Conservation (phyloP, 1,140 invertebrate genomes). For the Drosophila nebulosa region DNA sequence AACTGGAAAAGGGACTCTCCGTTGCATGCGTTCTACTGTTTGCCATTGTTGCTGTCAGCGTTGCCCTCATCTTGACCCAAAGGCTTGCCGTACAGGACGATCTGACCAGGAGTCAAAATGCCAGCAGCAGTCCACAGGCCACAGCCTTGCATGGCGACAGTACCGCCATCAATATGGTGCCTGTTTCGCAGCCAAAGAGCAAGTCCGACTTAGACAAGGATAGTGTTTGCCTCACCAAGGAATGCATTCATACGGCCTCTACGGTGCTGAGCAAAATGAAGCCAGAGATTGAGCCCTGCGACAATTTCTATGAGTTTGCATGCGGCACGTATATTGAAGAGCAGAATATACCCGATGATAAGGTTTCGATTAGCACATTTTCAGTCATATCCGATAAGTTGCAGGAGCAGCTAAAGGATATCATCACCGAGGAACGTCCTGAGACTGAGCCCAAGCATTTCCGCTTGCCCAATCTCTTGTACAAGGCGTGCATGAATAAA, state of each 20-base stretch:
- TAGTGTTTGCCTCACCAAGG: slow-evolving; percentile 84
- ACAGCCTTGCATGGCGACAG: slow-evolving; percentile 53
- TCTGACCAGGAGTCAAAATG: not conserved
- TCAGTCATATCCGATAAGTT: slow-evolving; percentile 90
- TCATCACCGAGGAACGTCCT: slow-evolving; percentile 87
- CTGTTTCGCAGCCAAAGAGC: slow-evolving; percentile 28
- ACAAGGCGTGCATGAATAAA: slow-evolving; percentile 92
- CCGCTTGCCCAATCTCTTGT: slow-evolving; percentile 88
- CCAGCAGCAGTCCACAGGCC: slow-evolving; percentile 34
- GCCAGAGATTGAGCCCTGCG: slow-evolving; percentile 89
- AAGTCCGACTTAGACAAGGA: slow-evolving; percentile 37
- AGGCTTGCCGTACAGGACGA: slow-evolving; percentile 15
- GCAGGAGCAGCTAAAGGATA: slow-evolving; percentile 88
- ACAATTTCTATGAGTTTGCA: slow-evolving; percentile 93
- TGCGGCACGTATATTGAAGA: slow-evolving; percentile 89
- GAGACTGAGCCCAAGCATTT: slow-evolving; percentile 88
- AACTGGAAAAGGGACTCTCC: slow-evolving; percentile 88
- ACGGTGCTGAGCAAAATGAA: slow-evolving; percentile 88
- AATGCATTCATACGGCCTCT: slow-evolving; percentile 88
- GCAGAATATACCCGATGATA: slow-evolving; percentile 90
- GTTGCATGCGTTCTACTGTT: slow-evolving; percentile 85
- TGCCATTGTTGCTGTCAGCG: slow-evolving; percentile 85
- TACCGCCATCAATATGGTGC: slow-evolving; percentile 54
- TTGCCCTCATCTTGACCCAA: slow-evolving; percentile 85
- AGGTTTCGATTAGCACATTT: slow-evolving; percentile 90